These are phyloP conservation scores for Spheniscus mendiculus DNA, from an alignment of 2,113 vertebrate genomes.

Conservation along the genomic window DNA sequence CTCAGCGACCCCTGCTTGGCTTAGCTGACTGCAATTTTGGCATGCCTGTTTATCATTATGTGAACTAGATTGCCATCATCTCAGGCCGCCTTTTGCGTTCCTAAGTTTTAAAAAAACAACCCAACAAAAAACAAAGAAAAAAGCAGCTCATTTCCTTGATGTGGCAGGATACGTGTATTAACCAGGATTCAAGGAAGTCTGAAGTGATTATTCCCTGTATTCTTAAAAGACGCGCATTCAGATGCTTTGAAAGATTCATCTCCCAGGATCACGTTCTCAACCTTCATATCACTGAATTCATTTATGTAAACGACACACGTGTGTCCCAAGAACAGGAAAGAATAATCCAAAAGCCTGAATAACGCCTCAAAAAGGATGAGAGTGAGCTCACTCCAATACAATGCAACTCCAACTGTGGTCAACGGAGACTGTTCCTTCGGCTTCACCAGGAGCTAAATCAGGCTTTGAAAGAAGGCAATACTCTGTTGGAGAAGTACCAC, in stretches of 20 bases:
- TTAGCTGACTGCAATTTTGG: neutral
- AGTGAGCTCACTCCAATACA: neutral
- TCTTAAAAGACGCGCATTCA: neutral
- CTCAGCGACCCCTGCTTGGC: neutral
- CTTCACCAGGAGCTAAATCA: neutral
- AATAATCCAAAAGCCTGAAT: neutral
- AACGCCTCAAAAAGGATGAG: neutral
- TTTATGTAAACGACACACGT: neutral
- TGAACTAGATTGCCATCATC: neutral
- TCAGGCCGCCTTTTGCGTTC: neutral
- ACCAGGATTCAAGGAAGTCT: neutral
- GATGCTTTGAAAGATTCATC: neutral
- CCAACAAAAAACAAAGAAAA: neutral
- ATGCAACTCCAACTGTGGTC: neutral
- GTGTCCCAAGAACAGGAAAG: neutral
- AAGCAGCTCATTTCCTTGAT: neutral
- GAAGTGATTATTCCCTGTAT: neutral
- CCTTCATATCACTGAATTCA: neutral
- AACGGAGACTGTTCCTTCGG: neutral
- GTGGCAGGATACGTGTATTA: neutral
- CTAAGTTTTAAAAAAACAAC: neutral
- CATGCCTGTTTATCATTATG: neutral
- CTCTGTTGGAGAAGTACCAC: neutral
- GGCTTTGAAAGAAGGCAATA: neutral
- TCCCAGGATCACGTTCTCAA: neutral